Base-by-base conservation (phyloP, 2,888 invertebrate species). In the Nemapogon koenigi region DNA sequence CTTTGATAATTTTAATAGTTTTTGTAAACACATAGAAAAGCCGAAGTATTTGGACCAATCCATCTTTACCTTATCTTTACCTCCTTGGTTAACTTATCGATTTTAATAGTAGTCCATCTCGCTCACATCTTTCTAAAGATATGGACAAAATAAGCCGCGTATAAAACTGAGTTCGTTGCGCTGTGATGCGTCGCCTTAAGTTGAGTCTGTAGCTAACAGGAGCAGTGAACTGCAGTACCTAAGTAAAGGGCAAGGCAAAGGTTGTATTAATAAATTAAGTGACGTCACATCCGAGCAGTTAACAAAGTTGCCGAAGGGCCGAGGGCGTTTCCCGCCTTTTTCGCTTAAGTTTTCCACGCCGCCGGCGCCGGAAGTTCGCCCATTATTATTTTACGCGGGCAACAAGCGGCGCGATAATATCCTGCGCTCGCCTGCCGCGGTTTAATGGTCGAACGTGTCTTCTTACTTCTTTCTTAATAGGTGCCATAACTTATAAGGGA, bases 341-440 rank as follows among this genome's bases (percentile, higher is more conserved):
- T 73, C 70, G 67, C 62, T 58, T 58, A 72, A 73, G 67, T 75
- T 76, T 75, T 68, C 73, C 69, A 55, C 72, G 73, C 71, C 70
- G 62, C 61, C 73, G 81, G 81, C 81, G 73, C 78, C 81, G 73
- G 81, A 80, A 80, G 75, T 80, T 80, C 67, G 64, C 60, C 73
- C 78, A 79, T 80, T 80, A 80, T 79, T 78, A 79, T 80, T 80
- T 80, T 76, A 80, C 76, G 79, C 79, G 75, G 73, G 67, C 70
- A 73, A 78, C 80, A 80, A 80, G 78, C 79, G 73, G 78, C 61
- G 79, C 78, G 80, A 80, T 80, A 80, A 80, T 80, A 78, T 72
- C 65, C 71, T 55, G 59, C 66, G 65, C 66, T 63, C 59, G n/a
- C 31, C 31, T n/a, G 62, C 57, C 56, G 57, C 31, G 13, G 60